A percentile compares a stretch with the other conserved stretches of the same genome.
These are phyloP conservation scores for Herpailurus yagouaroundi DNA, from an alignment of 2,113 vertebrate genomes.

Conservation along the genomic window DNA sequence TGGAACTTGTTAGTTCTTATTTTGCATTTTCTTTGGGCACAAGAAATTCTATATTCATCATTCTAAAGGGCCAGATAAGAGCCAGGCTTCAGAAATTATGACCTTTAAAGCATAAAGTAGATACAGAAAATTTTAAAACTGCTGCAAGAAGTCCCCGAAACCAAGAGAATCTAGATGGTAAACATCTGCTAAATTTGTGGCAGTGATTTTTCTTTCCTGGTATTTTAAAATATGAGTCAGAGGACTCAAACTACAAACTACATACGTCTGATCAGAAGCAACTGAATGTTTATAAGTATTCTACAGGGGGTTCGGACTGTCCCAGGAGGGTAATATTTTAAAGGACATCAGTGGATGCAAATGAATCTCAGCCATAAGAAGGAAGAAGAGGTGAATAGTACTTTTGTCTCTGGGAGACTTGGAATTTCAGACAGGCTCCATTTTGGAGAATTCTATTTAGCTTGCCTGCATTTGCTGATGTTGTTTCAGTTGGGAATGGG, in stretches of 20 bases:
- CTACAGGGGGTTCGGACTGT: background rate
- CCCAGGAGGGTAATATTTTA: conserved; percentile 62
- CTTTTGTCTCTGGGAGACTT: conserved; percentile 61
- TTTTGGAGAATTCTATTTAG: conserved; percentile 60
- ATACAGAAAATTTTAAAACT: background rate
- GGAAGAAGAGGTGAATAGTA: conserved; percentile 61
- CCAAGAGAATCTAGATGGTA: background rate
- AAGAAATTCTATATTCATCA: conserved; percentile 43
- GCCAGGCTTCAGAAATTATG: background rate
- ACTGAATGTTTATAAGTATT: conserved; percentile 18
- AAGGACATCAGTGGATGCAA: conserved; percentile 61
- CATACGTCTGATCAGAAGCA: conserved; percentile 47
- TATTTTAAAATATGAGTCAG: conserved; percentile 27
- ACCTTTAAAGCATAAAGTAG: background rate
- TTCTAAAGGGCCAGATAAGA: conserved; percentile 40
- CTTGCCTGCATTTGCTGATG: conserved; percentile 3
- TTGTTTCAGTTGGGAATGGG: conserved; percentile 54
- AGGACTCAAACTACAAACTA: background rate
- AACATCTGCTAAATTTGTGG: background rate
- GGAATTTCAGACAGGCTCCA: conserved; percentile 59
- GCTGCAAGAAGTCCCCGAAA: conserved; percentile 41
- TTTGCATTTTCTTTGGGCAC: conserved; percentile 48
- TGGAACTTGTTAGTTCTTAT: background rate
- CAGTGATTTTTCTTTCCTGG: conserved; percentile 31
- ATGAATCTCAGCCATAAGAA: conserved; percentile 42